These are phyloP conservation scores for Odontothrips loti DNA, from an alignment of 2,888 invertebrate species.

Conservation along the genomic window DNA sequence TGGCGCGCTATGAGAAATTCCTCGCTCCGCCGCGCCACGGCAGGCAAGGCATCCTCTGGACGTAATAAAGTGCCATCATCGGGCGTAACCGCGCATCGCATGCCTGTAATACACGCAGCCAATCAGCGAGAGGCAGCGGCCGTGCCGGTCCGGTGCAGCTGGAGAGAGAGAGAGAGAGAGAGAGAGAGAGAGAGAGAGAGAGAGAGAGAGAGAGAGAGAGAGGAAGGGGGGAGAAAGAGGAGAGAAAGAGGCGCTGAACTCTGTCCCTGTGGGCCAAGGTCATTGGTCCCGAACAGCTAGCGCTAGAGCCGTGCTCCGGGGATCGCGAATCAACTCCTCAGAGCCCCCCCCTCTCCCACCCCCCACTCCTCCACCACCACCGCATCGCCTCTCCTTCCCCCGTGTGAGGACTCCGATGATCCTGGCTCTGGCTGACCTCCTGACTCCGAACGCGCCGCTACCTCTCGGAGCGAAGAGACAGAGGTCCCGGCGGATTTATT, in stretches of 20 bases:
- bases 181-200: not conserved
- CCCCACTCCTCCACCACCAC: not conserved
- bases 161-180: not conserved
- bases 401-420: not conserved
- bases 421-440: too few species aligned
- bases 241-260: not conserved
- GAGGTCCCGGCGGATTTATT: too few species aligned
- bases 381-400: not conserved
- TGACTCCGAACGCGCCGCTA: too few species aligned
- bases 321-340: too few species aligned
- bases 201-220: conserved; percentile 4
- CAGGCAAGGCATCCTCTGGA: conserved; percentile 10
- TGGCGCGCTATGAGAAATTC: too few species aligned
- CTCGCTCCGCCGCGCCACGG: not conserved
- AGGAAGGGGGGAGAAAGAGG: not conserved
- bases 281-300: too few species aligned
- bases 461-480: too few species aligned
- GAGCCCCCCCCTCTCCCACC: not conserved
- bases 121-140: too few species aligned
- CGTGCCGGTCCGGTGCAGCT: too few species aligned
- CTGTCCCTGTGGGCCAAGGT: conserved; percentile 1
- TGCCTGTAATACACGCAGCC: not conserved
- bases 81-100: conserved; percentile 13
- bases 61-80: conserved; percentile 17
- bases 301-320: too few species aligned